Conservation (phyloP, 2,113 vertebrate genomes). For the Gallinago media region DNA sequence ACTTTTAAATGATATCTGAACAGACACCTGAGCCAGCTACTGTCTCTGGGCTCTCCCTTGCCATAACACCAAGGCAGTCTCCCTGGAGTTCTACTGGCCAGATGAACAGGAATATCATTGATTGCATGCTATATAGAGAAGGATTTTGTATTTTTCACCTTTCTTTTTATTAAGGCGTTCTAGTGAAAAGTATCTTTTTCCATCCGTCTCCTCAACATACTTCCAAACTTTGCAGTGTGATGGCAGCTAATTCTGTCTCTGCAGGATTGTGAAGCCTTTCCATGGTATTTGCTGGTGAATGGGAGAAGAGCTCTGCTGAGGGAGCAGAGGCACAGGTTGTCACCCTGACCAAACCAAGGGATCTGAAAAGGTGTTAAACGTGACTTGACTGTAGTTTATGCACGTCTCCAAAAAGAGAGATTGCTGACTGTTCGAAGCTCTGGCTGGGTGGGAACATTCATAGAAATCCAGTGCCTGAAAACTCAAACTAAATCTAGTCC, state of each 20-base stretch:
- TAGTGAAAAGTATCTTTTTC: background rate
- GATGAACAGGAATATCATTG: background rate
- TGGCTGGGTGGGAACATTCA: background rate
- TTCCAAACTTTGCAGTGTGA: background rate
- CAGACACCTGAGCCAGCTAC: constrained; percentile 2
- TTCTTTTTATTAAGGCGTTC: background rate
- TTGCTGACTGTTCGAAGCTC: background rate
- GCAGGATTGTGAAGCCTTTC: background rate
- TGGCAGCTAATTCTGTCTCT: background rate
- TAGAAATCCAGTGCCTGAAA: background rate
- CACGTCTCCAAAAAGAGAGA: background rate
- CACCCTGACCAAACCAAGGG: background rate
- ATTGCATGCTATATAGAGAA: background rate
- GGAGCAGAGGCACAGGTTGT: background rate
- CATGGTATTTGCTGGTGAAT: background rate
- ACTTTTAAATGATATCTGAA: constrained; percentile 4
- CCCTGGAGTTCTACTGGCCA: background rate
- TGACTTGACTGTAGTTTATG: background rate
- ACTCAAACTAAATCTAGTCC: background rate
- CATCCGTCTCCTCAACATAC: background rate
- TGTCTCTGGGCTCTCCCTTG: background rate
- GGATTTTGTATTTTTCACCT: background rate
- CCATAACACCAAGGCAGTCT: background rate
- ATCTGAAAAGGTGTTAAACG: background rate
- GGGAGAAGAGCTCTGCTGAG: background rate